Evolutionary conservation across 2,888 invertebrate species (phyloP).

Genomic region (Pandemis corylana): DNA sequence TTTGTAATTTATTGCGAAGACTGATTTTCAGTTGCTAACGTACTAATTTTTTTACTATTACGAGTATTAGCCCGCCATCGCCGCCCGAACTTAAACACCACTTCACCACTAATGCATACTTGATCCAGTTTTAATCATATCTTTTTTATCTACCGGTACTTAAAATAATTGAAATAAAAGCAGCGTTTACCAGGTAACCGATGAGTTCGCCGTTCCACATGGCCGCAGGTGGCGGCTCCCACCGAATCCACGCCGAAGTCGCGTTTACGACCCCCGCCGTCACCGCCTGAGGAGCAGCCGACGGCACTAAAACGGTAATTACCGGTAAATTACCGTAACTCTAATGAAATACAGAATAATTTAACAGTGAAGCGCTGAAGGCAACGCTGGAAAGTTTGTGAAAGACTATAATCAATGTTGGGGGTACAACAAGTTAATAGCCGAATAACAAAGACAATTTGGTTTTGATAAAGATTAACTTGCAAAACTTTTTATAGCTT

Average conservation of each 20-base stretch:
- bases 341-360: slow-evolving; percentile 44
- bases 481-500: slow-evolving; percentile 1
- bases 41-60: background rate
- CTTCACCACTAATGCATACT: background rate
- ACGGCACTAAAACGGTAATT: slow-evolving; percentile 87
- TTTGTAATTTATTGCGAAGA: too few species aligned
- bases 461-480: slow-evolving; percentile 12
- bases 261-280: slow-evolving; percentile 92
- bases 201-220: slow-evolving; percentile 92
- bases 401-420: slow-evolving; percentile 14
- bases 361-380: slow-evolving; percentile 43
- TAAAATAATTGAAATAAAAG: slow-evolving; percentile 26
- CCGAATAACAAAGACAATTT: slow-evolving; percentile 15
- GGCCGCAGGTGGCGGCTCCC: slow-evolving; percentile 91
- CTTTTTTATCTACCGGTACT: background rate
- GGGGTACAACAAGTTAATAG: slow-evolving; percentile 14
- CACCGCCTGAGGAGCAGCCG: slow-evolving; percentile 91
- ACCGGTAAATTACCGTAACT: slow-evolving; percentile 44
- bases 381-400: slow-evolving; percentile 17
- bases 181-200: slow-evolving; percentile 92
- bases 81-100: too few species aligned
- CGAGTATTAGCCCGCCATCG: too few species aligned
- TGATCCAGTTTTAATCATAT: background rate
- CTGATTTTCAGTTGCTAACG: too few species aligned
- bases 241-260: slow-evolving; percentile 92